Base-by-base conservation (phyloP, 2,888 invertebrate genomes). In the Pediacus dermestoides region DNA sequence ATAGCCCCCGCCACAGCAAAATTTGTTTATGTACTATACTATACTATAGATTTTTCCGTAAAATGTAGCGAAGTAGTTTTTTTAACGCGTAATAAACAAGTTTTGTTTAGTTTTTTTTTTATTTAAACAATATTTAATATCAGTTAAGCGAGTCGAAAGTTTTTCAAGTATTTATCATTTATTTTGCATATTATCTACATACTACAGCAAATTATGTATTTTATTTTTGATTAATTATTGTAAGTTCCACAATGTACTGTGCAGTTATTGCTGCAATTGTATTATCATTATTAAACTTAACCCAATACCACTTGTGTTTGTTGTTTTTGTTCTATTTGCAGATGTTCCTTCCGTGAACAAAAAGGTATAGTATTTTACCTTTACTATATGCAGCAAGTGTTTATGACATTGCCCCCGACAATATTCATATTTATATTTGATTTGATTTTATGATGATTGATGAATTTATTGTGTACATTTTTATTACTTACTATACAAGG, bases 251-350 rank as follows among this genome's bases (percentile, higher is more conserved):
- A 23, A 23, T 23, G 23, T 23, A 23, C 10, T 23, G 10, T 14
- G 51, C 54, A 53, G 55, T 52, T 50, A 53, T 47, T 55, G 54
- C 49, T 39, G 33, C 49, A 40, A 45, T 44, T 60, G 60, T 60
- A 59, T 53, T 49, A 55, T 41, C 18, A 38, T 37, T 30, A 55
- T 58, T 58, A 56, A 58, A 60, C 45, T 52, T 58, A 58, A 56
- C 52, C 53, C 48, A 53, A 48, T 50, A 54, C 47, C 50, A 48
- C 53, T 49, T 54, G 52, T 53, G 54, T 54, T 52, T 58, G 55
- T 57, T 57, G 50, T 56, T 58, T 59, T 50, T 57, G 47, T 52
- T 57, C 41, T 52, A 48, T 57, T 57, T 53, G 42, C 53, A 55
- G 55, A 44, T 53, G 36, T 28, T 34, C 44, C 44, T 44, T 37